Base-by-base conservation (phyloP, 2,113 vertebrate genomes). In the Nyctereutes procyonoides region DNA sequence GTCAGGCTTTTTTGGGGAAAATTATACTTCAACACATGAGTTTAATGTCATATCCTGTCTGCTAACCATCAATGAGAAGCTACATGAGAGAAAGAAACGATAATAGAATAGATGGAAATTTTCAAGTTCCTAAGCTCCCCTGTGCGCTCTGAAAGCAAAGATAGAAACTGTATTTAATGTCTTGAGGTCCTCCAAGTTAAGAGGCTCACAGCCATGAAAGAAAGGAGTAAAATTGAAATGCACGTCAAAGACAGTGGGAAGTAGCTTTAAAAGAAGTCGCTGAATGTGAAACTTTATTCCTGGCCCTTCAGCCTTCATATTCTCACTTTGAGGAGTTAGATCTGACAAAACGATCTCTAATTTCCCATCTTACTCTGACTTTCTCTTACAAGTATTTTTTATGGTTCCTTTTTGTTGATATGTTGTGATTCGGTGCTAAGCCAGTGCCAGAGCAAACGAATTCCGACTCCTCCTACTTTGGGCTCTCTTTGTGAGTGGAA, bases 321-420 rank as follows among this genome's bases (percentile, higher is more conserved):
- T 38, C 32, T 83, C 43, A 13, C 84, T 73, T 32, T 48, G 30
- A 73, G 28, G 19, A 80, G 20, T 48, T 48, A 51, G 74, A 77
- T 51, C 13, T 82, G 62, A 51, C 15, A 73, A 48, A 73, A 67
- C 73, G 35, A 4, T 58, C 67, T 80, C 71, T 43, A 32, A 11
- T 35, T 96, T 90, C 30, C 55, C 28, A 69, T 77, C 55, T 80
- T 17, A n/a, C 38, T 43, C 79, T 79, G 63, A 93, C 73, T 95
- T 93, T 90, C 69, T 95, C 63, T 73, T 62, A 0, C 81, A 85
- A 55, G 53, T 92, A 62, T 65, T 38, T 89, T 43, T 76, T 84
- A 65, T 26, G 7, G 38, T 60, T 82, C 51, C 14, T 84, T 89
- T 84, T 28, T 43, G 28, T 90, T 81, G 48, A 30, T 80, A 67